These are phyloP conservation scores for Clarias magur DNA, from an alignment of 2,113 vertebrate genomes.

Conservation along the genomic window DNA sequence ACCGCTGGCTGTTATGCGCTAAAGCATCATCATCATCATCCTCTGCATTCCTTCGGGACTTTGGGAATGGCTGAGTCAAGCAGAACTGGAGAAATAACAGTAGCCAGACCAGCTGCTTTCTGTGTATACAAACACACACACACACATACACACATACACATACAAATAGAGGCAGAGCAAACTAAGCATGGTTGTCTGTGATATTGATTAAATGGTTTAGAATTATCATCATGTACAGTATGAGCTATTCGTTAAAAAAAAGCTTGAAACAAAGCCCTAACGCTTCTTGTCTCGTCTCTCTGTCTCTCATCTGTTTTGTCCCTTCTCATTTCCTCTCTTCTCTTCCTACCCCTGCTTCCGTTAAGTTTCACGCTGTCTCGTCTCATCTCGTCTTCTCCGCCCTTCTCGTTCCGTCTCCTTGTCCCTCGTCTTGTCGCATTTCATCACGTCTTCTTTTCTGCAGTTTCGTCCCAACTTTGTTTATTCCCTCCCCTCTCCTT, in stretches of 20 bases:
- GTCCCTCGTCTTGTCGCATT: background rate
- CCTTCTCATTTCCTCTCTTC: background rate
- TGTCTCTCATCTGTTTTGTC: background rate
- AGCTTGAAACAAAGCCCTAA: background rate
- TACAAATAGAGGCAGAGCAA: background rate
- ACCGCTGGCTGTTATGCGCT: background rate
- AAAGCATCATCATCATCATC: slow-evolving; percentile 18
- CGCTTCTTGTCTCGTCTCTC: background rate
- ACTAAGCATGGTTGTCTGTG: background rate
- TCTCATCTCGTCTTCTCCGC: background rate
- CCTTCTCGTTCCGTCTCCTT: background rate
- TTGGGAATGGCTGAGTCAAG: slow-evolving; percentile 41
- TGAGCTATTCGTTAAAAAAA: background rate
- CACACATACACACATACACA: slow-evolving; percentile 2
- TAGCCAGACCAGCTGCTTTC: slow-evolving; percentile 38
- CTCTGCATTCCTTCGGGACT: slow-evolving; percentile 28
- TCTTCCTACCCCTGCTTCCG: no score
- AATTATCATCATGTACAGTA: background rate
- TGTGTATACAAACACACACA: background rate
- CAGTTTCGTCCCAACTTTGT: background rate
- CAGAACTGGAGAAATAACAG: slow-evolving; percentile 29
- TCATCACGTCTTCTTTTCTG: background rate
- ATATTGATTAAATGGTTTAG: background rate
- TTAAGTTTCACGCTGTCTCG: no score
- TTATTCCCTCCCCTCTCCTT: background rate